A percentile compares a stretch with the other conserved stretches of the same genome.
These are phyloP conservation scores for Coleophora flavipennella DNA, from an alignment of 2,888 invertebrate species.

Conservation along the genomic window DNA sequence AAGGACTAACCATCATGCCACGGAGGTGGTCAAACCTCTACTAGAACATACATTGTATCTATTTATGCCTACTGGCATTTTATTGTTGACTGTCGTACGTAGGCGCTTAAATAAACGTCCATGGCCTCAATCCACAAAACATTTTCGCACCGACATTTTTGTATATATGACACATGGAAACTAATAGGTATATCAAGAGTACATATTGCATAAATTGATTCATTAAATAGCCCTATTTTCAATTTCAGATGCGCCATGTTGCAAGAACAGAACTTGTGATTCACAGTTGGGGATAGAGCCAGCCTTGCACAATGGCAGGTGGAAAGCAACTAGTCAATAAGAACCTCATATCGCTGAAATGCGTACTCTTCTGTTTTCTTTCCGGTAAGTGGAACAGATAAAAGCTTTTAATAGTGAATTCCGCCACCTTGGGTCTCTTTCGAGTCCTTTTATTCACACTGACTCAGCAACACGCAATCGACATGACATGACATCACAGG, in stretches of 20 bases:
- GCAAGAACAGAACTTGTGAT: conserved; percentile 2
- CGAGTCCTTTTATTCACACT: too few species aligned
- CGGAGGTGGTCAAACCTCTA: too few species aligned
- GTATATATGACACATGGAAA: too few species aligned
- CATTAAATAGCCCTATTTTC: conserved; percentile 9
- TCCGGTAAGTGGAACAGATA: conserved; percentile 70
- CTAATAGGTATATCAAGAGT: neutral
- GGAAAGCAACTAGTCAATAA: conserved; percentile 68
- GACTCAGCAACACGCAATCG: too few species aligned
- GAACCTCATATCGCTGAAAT: conserved; percentile 84
- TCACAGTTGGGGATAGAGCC: too few species aligned
- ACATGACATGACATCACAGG: too few species aligned
- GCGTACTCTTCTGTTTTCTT: conserved; percentile 85
- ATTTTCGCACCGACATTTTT: neutral
- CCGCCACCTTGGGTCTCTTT: too few species aligned
- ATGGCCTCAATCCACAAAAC: conserved; percentile 40
- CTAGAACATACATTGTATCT: too few species aligned
- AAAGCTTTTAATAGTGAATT: too few species aligned
- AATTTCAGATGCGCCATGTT: conserved; percentile 42
- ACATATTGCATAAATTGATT: neutral
- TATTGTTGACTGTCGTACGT: conserved; percentile 20
- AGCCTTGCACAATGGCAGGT: too few species aligned
- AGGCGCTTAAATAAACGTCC: conserved; percentile 31
- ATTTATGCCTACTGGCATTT: too few species aligned
- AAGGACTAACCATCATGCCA: too few species aligned